These are phyloP conservation scores for Drosophila prosaltans DNA, from an alignment of 1,140 invertebrate genomes.

Conservation along the genomic window DNA sequence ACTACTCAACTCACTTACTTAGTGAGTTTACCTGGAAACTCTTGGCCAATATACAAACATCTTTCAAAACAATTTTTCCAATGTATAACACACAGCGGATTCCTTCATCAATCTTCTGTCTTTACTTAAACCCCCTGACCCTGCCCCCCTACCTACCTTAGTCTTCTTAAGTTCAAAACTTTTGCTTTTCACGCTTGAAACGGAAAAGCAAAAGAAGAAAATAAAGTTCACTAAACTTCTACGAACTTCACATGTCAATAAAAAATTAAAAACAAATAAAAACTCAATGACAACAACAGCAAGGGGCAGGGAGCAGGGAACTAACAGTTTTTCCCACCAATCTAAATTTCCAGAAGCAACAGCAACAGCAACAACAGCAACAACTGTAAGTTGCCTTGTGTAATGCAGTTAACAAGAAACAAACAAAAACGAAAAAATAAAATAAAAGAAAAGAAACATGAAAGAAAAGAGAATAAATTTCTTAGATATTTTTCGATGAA, in stretches of 20 bases:
- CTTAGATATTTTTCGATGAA: slow-evolving; percentile 57
- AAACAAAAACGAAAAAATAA: slow-evolving; percentile 52
- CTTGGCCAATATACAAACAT: slow-evolving; percentile 8
- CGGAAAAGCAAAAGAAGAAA: slow-evolving; percentile 50
- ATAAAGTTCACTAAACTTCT: slow-evolving; percentile 75
- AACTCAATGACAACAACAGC: slow-evolving; percentile 63
- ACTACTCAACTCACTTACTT: not conserved
- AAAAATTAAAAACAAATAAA: slow-evolving; percentile 81
- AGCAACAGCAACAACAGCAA: slow-evolving; percentile 6
- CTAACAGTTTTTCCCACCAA: slow-evolving; percentile 70
- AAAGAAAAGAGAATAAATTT: slow-evolving; percentile 75
- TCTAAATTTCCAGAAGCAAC: slow-evolving; percentile 68
- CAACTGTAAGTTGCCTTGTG: slow-evolving; percentile 48
- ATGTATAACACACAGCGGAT: slow-evolving; percentile 3
- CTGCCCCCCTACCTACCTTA: too few relatives aligned
- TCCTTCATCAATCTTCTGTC: slow-evolving; percentile 11
- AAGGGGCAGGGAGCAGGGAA: slow-evolving; percentile 5
- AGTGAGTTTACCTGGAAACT: slow-evolving; percentile 3
- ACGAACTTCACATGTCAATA: slow-evolving; percentile 80
- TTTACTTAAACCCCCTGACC: not conserved
- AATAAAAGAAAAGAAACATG: slow-evolving; percentile 12
- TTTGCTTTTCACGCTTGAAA: slow-evolving; percentile 65
- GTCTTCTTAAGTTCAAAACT: slow-evolving; percentile 32
- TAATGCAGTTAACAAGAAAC: slow-evolving; percentile 80
- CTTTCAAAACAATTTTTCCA: not conserved